Conservation (phyloP, 2,888 invertebrate genomes). For the Pollenia angustigena region DNA sequence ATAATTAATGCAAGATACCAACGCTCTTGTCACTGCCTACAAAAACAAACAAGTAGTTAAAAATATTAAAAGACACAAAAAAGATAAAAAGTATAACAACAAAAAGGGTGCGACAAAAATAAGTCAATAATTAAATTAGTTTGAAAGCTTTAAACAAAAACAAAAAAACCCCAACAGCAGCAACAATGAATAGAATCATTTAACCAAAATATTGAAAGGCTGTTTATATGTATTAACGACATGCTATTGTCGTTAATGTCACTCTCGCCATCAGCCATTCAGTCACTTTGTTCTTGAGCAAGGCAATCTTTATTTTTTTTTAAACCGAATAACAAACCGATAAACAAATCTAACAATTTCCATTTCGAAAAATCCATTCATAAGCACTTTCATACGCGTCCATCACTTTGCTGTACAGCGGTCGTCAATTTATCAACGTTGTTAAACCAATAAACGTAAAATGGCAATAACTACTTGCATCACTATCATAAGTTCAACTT, state of each 20-base stretch:
- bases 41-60: slow-evolving; percentile 1
- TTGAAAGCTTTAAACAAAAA: slow-evolving; percentile 51
- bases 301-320: neutral
- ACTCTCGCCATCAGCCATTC: neutral
- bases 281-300: neutral
- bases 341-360: slow-evolving; percentile 8
- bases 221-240: slow-evolving; percentile 29
- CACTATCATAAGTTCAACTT: slow-evolving; percentile 9
- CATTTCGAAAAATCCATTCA: neutral
- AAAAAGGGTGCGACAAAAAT: slow-evolving; percentile 59
- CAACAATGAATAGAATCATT: slow-evolving; percentile 6
- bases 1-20: neutral
- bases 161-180: slow-evolving; percentile 14
- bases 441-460: slow-evolving; percentile 34
- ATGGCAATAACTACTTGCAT: slow-evolving; percentile 8
- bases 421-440: slow-evolving; percentile 29
- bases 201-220: slow-evolving; percentile 34
- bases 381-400: neutral
- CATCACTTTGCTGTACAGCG: slow-evolving; percentile 13
- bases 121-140: slow-evolving; percentile 73
- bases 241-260: slow-evolving; percentile 29
- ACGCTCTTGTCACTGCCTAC: neutral
- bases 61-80: neutral
- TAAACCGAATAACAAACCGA: slow-evolving; percentile 7
- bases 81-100: slow-evolving; percentile 22